Conservation (phyloP, 2,888 invertebrate genomes). For the Metopia argyrocephala region DNA sequence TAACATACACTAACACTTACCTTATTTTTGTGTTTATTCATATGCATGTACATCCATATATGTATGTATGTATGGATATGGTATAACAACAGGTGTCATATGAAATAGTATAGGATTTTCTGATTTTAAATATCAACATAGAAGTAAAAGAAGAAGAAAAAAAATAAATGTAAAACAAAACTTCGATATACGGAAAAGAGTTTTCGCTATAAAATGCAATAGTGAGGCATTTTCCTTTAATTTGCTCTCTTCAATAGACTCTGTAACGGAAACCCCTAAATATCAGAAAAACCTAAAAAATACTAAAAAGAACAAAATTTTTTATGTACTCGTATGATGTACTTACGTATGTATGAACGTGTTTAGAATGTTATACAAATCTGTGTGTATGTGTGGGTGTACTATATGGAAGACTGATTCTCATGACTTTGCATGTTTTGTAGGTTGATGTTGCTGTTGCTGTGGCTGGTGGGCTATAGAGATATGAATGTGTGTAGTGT, state of each 20-base stretch:
- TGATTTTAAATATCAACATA: constrained; percentile 55
- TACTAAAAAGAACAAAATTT: background rate
- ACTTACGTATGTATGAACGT: constrained; percentile 6
- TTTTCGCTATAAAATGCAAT: constrained; percentile 3
- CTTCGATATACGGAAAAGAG: constrained; percentile 1
- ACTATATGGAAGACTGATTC: constrained; percentile 21
- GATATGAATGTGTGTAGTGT: background rate
- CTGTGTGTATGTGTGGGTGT: background rate
- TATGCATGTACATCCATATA: background rate
- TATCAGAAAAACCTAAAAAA: constrained; percentile 2
- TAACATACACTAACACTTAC: constrained; percentile 25
- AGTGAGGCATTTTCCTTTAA: background rate
- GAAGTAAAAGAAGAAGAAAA: constrained; percentile 11
- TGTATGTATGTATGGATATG: background rate
- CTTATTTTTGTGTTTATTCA: too few species aligned
- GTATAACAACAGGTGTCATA: constrained; percentile 54
- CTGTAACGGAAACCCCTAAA: background rate
- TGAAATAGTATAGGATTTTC: constrained; percentile 48
- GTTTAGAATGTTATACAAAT: background rate
- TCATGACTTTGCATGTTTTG: constrained; percentile 55
- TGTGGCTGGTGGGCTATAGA: background rate
- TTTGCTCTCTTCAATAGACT: background rate
- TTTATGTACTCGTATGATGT: background rate
- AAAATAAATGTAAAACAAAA: constrained; percentile 15
- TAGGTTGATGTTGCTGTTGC: background rate